Conservation (phyloP, 2,888 invertebrate species). For the Amitus sp. region DNA sequence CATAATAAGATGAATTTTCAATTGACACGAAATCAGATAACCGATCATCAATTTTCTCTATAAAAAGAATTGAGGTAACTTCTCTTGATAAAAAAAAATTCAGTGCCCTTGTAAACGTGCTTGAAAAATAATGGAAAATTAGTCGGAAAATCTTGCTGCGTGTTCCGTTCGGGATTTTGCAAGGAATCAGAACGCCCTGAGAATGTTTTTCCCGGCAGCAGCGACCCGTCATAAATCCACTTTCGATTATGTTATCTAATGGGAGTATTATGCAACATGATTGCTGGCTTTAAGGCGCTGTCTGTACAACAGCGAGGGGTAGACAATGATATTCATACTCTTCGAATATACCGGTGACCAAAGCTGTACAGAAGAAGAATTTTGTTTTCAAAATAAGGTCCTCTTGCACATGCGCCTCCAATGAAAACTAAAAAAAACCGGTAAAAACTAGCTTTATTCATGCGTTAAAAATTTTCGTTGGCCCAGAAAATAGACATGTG, state of each 20-base stretch:
- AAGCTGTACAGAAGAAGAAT: conserved; percentile 9
- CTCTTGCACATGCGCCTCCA: no score
- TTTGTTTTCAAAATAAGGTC: conserved; percentile 4
- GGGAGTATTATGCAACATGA: conserved; percentile 63
- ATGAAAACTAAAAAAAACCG: background rate
- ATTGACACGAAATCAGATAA: no score
- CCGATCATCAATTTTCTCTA: no score
- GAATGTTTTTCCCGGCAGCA: conserved; percentile 5
- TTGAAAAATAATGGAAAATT: background rate
- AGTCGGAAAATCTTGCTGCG: background rate
- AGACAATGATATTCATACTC: conserved; percentile 41
- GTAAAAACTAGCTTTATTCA: background rate
- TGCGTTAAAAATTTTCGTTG: conserved; percentile 18
- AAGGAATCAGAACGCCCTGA: background rate
- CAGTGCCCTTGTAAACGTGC: no score
- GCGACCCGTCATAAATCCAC: conserved; percentile 57
- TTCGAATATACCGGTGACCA: conserved; percentile 27
- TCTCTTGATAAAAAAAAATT: no score
- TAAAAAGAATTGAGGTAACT: no score
- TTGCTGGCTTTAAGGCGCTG: conserved; percentile 60
- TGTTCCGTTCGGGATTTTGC: background rate
- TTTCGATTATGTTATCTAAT: conserved; percentile 65
- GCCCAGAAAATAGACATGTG: background rate
- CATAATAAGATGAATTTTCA: no score
- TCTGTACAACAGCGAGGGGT: conserved; percentile 40